Conservation (phyloP, 2,888 invertebrate species). For the Nasonovia ribisnigri region DNA sequence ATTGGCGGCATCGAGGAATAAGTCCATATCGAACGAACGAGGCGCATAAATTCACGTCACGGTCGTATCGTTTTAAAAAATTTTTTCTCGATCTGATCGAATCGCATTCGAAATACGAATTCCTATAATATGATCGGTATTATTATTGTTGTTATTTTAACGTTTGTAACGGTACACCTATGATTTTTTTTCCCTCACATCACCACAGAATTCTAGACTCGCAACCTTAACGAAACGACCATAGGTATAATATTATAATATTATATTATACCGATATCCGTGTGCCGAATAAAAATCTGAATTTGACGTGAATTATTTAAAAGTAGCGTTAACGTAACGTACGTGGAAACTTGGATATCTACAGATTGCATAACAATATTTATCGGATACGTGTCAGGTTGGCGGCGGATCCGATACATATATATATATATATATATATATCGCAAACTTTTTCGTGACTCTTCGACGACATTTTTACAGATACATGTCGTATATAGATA, state of each 20-base stretch:
- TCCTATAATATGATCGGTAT: background rate
- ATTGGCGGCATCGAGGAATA: background rate
- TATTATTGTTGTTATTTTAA: background rate
- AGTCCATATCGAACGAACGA: background rate
- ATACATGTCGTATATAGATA: background rate
- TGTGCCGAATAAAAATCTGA: slow-evolving; percentile 1
- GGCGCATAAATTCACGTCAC: background rate
- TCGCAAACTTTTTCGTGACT: background rate
- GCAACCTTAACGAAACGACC: background rate
- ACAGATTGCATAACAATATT: background rate
- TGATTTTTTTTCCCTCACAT: background rate
- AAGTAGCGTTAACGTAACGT: background rate
- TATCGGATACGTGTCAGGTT: background rate
- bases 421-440: background rate
- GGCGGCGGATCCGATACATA: background rate
- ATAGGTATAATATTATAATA: background rate
- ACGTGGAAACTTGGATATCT: background rate
- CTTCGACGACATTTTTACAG: background rate
- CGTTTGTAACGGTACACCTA: background rate
- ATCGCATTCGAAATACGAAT: background rate
- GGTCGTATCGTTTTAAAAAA: background rate
- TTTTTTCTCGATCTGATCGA: background rate
- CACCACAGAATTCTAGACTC: background rate
- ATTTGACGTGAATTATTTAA: background rate
- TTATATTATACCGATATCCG: background rate